phyloP scores from a whole-genome alignment of 2,888 invertebrate genomes.

The Diarsia dahlii region DNA sequence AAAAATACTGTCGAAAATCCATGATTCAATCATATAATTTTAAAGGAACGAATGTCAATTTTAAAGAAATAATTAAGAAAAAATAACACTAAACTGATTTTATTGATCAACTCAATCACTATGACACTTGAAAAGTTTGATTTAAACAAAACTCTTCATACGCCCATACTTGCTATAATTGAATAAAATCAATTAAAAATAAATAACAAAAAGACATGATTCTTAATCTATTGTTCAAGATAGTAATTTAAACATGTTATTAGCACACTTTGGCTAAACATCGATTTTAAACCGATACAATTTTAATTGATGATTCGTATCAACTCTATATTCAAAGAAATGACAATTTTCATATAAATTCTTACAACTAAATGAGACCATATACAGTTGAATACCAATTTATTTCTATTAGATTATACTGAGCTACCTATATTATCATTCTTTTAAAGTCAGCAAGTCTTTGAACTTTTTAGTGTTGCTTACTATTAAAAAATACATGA shows the following conservation, averaged over 20 bases:
- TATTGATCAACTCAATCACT: slow-evolving; percentile 12
- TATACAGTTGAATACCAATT: slow-evolving; percentile 66
- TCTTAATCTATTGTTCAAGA: slow-evolving; percentile 57
- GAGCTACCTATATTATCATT: slow-evolving; percentile 60
- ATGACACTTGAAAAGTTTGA: not conserved
- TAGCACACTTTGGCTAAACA: slow-evolving; percentile 64
- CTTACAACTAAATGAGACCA: slow-evolving; percentile 68
- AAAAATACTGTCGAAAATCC: slow-evolving; percentile 47
- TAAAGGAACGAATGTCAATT: slow-evolving; percentile 40
- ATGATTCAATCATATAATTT: slow-evolving; percentile 54
- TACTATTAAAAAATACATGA: slow-evolving; percentile 35
- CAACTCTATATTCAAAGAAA: slow-evolving; percentile 55
- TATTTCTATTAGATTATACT: slow-evolving; percentile 57
- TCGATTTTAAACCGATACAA: slow-evolving; percentile 64
- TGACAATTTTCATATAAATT: slow-evolving; percentile 49
- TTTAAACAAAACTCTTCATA: not conserved
- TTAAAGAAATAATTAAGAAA: slow-evolving; percentile 24
- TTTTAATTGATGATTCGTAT: slow-evolving; percentile 44
- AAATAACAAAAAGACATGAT: slow-evolving; percentile 61
- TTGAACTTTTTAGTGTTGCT: slow-evolving; percentile 57
- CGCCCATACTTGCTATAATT: slow-evolving; percentile 6
- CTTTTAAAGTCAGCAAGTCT: slow-evolving; percentile 57
- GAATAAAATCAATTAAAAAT: slow-evolving; percentile 54
- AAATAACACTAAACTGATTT: slow-evolving; percentile 33
- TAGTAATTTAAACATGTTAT: slow-evolving; percentile 38